These are phyloP conservation scores for Heteromormyrus szaboi DNA, from an alignment of 2,797 vertebrate species.

Conservation along the genomic window DNA sequence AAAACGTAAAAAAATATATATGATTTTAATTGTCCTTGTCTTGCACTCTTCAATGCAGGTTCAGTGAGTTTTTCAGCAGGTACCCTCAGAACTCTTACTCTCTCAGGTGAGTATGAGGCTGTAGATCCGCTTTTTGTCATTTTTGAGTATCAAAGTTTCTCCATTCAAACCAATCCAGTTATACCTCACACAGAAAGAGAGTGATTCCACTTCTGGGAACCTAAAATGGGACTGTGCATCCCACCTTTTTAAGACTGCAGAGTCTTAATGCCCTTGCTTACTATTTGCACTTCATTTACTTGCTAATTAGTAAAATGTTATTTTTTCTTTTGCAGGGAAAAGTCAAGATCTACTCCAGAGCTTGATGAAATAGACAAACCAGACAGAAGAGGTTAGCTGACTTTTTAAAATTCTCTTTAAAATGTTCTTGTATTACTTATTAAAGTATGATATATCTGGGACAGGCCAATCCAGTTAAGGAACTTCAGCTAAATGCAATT, in stretches of 20 bases:
- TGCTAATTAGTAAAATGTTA: background rate
- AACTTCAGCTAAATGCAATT: background rate
- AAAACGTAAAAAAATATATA: background rate
- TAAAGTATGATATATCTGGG: background rate
- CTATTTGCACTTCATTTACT: background rate
- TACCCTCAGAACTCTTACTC: slow-evolving; percentile 46
- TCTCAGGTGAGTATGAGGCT: slow-evolving; percentile 59
- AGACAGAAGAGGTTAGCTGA: slow-evolving; percentile 62
- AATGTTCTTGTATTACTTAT: background rate
- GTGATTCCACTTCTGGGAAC: background rate
- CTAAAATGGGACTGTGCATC: background rate
- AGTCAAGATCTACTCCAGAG: slow-evolving; percentile 76
- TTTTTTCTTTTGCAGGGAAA: slow-evolving; percentile 58
- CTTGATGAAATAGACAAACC: slow-evolving; percentile 55
- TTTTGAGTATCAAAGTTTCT: background rate
- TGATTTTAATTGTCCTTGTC: background rate
- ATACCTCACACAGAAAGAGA: background rate
- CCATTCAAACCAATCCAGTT: background rate
- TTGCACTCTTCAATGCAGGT: slow-evolving; percentile 43
- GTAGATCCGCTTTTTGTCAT: background rate
- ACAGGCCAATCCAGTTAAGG: background rate
- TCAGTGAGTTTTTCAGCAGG: slow-evolving; percentile 48
- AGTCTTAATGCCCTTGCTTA: background rate
- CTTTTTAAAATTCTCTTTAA: background rate
- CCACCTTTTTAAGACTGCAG: background rate